Percentiles rank a stretch among this genome's conserved stretches.
Evolutionary conservation across 2,888 invertebrate genomes (phyloP).

Genomic region (Drosophila peninsularis): DNA sequence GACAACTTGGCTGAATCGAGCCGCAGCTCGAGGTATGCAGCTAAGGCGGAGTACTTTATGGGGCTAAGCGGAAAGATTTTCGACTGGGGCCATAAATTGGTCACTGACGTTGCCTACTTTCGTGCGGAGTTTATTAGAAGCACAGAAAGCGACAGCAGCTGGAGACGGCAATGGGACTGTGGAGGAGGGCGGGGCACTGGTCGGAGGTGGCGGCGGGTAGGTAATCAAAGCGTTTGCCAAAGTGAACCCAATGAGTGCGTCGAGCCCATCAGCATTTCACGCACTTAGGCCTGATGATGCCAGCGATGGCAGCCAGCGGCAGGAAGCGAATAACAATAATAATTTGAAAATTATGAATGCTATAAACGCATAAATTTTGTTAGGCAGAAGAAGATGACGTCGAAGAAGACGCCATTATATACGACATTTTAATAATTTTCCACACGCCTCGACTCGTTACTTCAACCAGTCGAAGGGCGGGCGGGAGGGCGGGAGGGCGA

Average conservation of each 20-base stretch:
- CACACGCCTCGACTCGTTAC: conserved; percentile 66
- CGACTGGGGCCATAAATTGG: conserved; percentile 31
- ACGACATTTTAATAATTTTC: conserved; percentile 80
- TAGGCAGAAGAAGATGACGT: conserved; percentile 6
- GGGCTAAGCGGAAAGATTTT: background rate
- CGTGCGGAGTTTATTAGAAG: conserved; percentile 33
- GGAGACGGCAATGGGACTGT: conserved; percentile 1
- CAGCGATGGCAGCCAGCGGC: conserved; percentile 19
- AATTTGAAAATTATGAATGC: conserved; percentile 79
- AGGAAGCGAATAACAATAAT: conserved; percentile 75
- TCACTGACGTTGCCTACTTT: conserved; percentile 53
- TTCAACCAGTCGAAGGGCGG: conserved; percentile 4
- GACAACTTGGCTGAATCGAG: background rate
- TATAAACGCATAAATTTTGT: conserved; percentile 77
- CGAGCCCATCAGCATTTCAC: conserved; percentile 45
- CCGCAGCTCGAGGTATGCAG: background rate
- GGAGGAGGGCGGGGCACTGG: background rate
- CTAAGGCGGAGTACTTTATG: background rate
- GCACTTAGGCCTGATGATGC: conserved; percentile 72
- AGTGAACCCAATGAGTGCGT: conserved; percentile 35
- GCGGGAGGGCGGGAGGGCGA: background rate
- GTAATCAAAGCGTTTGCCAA: conserved; percentile 51
- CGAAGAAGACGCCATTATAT: conserved; percentile 69
- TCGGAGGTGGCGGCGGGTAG: background rate
- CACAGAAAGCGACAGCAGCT: conserved; percentile 15